These are phyloP conservation scores for Ginglymostoma cirratum DNA, from an alignment of 2,113 vertebrate genomes.

Conservation along the genomic window DNA sequence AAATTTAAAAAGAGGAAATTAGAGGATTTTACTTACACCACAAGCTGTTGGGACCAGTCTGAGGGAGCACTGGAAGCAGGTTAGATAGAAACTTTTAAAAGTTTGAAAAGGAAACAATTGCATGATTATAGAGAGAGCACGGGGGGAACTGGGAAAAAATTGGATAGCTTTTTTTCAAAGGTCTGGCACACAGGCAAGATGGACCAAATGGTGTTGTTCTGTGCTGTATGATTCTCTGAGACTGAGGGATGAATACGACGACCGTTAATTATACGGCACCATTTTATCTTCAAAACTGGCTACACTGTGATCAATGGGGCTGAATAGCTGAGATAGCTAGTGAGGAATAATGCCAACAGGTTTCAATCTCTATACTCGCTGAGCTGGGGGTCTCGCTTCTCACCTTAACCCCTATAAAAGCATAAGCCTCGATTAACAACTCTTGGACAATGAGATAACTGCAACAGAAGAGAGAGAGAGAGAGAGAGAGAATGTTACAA, in stretches of 20 bases:
- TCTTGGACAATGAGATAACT: not conserved
- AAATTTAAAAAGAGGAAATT: no score
- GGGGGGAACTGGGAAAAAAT: not conserved
- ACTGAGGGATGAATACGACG: not conserved
- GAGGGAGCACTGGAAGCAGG: not conserved
- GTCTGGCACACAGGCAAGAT: not conserved
- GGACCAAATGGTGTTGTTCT: not conserved
- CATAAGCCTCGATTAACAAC: not conserved
- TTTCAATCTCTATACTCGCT: not conserved
- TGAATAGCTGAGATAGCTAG: not conserved
- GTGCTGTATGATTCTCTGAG: not conserved
- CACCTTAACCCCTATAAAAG: not conserved
- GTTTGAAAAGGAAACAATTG: not conserved
- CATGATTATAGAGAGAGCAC: not conserved
- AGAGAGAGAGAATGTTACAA: not conserved
- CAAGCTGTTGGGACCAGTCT: not conserved
- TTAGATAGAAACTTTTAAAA: not conserved
- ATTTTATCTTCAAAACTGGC: not conserved
- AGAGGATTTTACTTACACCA: not conserved
- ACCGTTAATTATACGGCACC: not conserved
- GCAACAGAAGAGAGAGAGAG: no score
- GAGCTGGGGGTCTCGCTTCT: not conserved
- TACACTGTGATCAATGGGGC: not conserved
- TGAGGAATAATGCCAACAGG: not conserved
- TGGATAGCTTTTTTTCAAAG: not conserved